phyloP scores from a whole-genome alignment of 2,888 invertebrate genomes.

The Mantis religiosa region DNA sequence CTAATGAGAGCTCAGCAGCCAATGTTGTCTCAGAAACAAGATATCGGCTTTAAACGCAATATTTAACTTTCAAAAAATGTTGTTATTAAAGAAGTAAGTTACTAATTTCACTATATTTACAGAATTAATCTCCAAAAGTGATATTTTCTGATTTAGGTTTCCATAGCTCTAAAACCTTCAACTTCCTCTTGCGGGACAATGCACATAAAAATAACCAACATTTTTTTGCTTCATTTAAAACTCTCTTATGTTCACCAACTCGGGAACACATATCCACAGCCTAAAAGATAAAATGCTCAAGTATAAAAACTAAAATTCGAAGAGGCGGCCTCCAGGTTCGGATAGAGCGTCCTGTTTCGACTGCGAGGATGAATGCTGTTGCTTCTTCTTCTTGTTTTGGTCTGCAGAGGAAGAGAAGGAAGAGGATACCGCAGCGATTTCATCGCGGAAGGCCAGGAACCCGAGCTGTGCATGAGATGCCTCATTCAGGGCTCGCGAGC shows the following conservation, averaged over 20 bases:
- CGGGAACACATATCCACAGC: background rate
- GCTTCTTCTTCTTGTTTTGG: background rate
- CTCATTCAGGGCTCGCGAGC: constrained; percentile 69
- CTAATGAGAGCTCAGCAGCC: too few relatives aligned
- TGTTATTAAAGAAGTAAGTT: too few relatives aligned
- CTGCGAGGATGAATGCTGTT: background rate
- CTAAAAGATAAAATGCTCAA: background rate
- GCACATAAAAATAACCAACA: background rate
- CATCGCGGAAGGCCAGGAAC: constrained; percentile 66
- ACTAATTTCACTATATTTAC: background rate
- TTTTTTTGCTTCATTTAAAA: background rate
- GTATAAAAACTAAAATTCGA: background rate
- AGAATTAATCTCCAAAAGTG: background rate
- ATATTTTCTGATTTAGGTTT: background rate
- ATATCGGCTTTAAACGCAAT: too few relatives aligned
- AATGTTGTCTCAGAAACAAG: too few relatives aligned
- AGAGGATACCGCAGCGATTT: constrained; percentile 47
- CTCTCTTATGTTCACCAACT: background rate
- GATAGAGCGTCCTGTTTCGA: background rate
- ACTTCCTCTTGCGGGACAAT: background rate
- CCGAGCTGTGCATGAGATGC: constrained; percentile 74
- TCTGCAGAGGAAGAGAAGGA: constrained; percentile 37
- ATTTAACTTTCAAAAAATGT: too few relatives aligned
- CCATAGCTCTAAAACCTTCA: background rate
- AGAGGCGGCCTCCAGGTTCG: background rate